Evolutionary conservation across 2,888 invertebrate genomes (phyloP).

Genomic region (Endomychus coccineus): DNA sequence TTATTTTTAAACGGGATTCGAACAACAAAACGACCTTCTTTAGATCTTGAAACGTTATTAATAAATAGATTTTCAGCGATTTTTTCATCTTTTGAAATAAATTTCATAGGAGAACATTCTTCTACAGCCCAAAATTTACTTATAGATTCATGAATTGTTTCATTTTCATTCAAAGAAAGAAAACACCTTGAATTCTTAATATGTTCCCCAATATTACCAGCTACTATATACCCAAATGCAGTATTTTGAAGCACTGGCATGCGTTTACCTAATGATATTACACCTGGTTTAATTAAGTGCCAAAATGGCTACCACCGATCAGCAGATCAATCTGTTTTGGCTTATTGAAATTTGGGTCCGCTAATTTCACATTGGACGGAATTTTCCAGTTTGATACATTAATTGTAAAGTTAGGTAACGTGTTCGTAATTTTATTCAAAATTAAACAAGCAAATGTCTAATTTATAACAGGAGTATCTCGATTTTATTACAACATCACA

Average conservation of each 20-base stretch:
- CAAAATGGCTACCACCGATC: conserved; percentile 19
- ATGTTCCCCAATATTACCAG: conserved; percentile 10
- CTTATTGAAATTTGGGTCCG: conserved; percentile 19
- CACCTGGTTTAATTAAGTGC: conserved; percentile 12
- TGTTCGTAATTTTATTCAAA: too few species aligned
- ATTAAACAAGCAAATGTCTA: too few species aligned
- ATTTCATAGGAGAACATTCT: conserved; percentile 11
- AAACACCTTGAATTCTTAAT: background rate
- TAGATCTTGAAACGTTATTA: conserved; percentile 11
- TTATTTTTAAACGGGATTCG: conserved; percentile 19
- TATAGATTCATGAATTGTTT: conserved; percentile 9
- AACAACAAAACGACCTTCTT: conserved; percentile 19
- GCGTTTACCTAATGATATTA: conserved; percentile 8
- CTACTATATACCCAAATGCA: conserved; percentile 20
- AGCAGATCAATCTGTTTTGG: conserved; percentile 18
- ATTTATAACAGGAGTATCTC: too few species aligned
- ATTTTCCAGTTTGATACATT: too few species aligned
- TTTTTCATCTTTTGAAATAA: conserved; percentile 11
- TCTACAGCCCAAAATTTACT: conserved; percentile 21
- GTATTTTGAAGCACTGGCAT: conserved; percentile 18
- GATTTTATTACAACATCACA: too few species aligned
- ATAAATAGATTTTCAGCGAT: conserved; percentile 21
- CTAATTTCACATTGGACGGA: conserved; percentile 14
- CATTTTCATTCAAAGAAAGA: conserved; percentile 8
- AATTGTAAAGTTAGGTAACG: too few species aligned